phyloP scores from a whole-genome alignment of 2,888 invertebrate genomes.

The Eilema caniola region DNA sequence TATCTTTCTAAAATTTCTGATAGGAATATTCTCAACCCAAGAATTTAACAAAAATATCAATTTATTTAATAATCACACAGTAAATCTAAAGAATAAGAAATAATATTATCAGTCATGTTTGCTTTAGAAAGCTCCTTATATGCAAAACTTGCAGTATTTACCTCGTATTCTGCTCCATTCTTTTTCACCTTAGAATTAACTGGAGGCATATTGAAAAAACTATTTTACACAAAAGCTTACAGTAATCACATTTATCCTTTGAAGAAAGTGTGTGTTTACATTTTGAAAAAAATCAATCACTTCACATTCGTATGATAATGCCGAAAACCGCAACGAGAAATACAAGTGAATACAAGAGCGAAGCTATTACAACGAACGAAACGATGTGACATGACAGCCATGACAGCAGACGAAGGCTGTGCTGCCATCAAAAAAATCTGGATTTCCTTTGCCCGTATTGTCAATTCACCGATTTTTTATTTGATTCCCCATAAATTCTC shows the following conservation, averaged over 20 bases:
- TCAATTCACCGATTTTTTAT: no score
- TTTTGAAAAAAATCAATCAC: conserved; percentile 57
- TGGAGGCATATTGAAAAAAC: conserved; percentile 73
- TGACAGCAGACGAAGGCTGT: conserved; percentile 6
- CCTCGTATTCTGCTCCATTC: conserved; percentile 83
- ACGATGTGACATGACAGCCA: conserved; percentile 27
- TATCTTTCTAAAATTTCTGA: conserved; percentile 23
- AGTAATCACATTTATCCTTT: conserved; percentile 37
- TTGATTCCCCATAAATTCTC: no score
- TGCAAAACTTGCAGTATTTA: conserved; percentile 61
- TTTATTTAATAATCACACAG: not conserved
- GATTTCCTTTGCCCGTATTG: no score
- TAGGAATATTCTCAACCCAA: conserved; percentile 8
- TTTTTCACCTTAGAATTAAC: conserved; percentile 82
- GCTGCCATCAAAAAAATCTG: not conserved
- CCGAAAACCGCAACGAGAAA: conserved; percentile 60
- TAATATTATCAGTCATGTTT: conserved; percentile 4
- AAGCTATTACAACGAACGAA: conserved; percentile 45
- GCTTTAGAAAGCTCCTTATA: conserved; percentile 7
- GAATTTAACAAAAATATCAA: not conserved
- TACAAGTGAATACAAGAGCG: conserved; percentile 50
- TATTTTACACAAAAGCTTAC: conserved; percentile 24
- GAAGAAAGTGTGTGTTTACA: conserved; percentile 52
- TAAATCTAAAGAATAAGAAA: not conserved
- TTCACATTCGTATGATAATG: conserved; percentile 57